Percentiles rank a stretch among this genome's conserved stretches.
Evolutionary conservation across 2,113 vertebrate genomes (phyloP).

Genomic region (Glareola pratincola): DNA sequence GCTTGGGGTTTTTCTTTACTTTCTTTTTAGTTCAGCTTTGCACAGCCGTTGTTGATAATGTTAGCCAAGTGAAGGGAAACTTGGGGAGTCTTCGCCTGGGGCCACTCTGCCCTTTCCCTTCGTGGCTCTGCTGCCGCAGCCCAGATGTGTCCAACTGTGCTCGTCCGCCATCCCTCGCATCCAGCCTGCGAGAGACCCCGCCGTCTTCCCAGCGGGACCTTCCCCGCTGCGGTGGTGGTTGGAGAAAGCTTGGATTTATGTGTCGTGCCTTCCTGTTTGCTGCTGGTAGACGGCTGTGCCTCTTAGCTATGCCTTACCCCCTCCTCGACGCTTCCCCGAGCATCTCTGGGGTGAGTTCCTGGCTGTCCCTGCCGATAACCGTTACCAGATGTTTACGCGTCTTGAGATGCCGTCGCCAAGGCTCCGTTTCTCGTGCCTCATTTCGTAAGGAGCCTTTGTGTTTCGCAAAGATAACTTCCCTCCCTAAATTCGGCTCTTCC

Average conservation of each 20-base stretch:
- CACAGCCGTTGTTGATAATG: neutral
- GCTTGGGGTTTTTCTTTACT: neutral
- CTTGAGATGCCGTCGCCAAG: neutral
- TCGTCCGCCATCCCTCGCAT: rapidly evolving
- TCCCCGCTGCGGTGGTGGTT: rapidly evolving
- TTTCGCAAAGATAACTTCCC: neutral
- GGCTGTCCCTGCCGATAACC: neutral
- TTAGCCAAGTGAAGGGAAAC: neutral
- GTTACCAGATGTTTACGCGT: slow-evolving; percentile 6
- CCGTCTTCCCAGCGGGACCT: neutral
- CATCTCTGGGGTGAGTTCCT: neutral
- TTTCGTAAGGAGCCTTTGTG: too few species aligned
- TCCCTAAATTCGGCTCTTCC: neutral
- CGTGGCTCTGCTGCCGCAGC: rapidly evolving
- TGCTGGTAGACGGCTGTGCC: neutral
- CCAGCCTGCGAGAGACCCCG: rapidly evolving
- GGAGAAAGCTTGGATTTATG: neutral
- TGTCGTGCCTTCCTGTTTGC: neutral
- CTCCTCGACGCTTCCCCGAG: neutral
- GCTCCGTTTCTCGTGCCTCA: neutral
- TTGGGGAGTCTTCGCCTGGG: neutral
- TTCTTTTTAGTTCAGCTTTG: neutral
- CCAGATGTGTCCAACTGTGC: neutral
- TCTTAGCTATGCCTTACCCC: neutral
- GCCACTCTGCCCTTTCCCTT: neutral